Conservation (phyloP, 2,888 invertebrate genomes). For the Drosophila putrida region DNA sequence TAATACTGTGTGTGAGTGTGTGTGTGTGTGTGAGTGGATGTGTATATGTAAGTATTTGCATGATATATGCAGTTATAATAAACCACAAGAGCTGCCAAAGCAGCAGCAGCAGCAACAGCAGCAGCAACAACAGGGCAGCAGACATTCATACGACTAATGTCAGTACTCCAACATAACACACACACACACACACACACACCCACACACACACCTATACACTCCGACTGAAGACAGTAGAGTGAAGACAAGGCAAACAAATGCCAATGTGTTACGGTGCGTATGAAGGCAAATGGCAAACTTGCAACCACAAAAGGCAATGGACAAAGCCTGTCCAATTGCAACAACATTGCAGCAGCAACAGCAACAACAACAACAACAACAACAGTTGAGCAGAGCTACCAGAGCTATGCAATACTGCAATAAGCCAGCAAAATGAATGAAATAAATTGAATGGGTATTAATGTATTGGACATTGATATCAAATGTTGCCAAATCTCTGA, state of each 20-base stretch:
- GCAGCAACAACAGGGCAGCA: slow-evolving; percentile 35
- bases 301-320: slow-evolving; percentile 62
- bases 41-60: slow-evolving; percentile 53
- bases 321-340: not conserved
- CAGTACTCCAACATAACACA: slow-evolving; percentile 14
- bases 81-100: slow-evolving; percentile 74
- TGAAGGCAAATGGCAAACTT: slow-evolving; percentile 70
- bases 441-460: slow-evolving; percentile 46
- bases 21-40: not conserved
- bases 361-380: not conserved
- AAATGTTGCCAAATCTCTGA: slow-evolving; percentile 2
- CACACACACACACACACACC: slow-evolving; percentile 13
- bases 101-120: slow-evolving; percentile 44
- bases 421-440: slow-evolving; percentile 45
- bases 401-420: slow-evolving; percentile 19
- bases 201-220: slow-evolving; percentile 7
- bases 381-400: slow-evolving; percentile 6
- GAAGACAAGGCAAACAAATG: slow-evolving; percentile 59
- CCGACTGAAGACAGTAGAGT: slow-evolving; percentile 3
- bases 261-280: slow-evolving; percentile 72
- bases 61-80: slow-evolving; percentile 81
- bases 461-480: slow-evolving; percentile 4
- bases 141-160: slow-evolving; percentile 23
- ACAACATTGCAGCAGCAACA: slow-evolving; percentile 8
- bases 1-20: slow-evolving; percentile 27